Percentiles rank a stretch among this genome's conserved stretches.
phyloP scores from a whole-genome alignment of 2,113 vertebrate genomes.

The Xiphophorus couchianus region DNA sequence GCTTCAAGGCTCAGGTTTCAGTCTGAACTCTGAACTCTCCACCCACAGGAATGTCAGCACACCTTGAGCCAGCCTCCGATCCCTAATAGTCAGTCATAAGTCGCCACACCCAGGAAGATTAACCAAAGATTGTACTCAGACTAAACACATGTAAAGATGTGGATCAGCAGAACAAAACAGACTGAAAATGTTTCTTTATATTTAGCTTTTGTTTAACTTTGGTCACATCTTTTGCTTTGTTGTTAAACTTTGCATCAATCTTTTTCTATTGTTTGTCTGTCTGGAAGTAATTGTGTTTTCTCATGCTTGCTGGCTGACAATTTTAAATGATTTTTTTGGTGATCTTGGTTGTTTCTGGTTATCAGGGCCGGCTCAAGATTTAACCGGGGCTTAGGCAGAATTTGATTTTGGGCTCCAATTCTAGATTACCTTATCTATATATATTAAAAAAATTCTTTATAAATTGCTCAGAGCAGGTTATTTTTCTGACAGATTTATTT shows the following conservation, averaged over 20 bases:
- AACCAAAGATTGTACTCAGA: neutral
- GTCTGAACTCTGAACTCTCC: conserved; percentile 48
- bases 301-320: neutral
- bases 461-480: too few species aligned
- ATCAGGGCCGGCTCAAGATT: neutral
- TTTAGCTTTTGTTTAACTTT: neutral
- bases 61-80: conserved; percentile 29
- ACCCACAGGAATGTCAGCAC: conserved; percentile 40
- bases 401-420: too few species aligned
- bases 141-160: neutral
- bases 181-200: neutral
- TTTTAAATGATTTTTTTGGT: neutral
- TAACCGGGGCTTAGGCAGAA: too few species aligned
- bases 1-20: conserved; percentile 17
- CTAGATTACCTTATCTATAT: neutral
- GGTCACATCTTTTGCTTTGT: neutral
- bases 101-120: conserved; percentile 4
- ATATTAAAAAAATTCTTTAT: too few species aligned
- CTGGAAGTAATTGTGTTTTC: neutral
- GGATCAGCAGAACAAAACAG: neutral
- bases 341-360: neutral
- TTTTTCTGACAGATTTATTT: too few species aligned
- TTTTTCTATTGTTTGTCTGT: neutral
- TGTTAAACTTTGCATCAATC: neutral
- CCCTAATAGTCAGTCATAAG: conserved; percentile 16